Evolutionary conservation across 2,113 vertebrate genomes (phyloP).

Genomic region (Falco punctatus): DNA sequence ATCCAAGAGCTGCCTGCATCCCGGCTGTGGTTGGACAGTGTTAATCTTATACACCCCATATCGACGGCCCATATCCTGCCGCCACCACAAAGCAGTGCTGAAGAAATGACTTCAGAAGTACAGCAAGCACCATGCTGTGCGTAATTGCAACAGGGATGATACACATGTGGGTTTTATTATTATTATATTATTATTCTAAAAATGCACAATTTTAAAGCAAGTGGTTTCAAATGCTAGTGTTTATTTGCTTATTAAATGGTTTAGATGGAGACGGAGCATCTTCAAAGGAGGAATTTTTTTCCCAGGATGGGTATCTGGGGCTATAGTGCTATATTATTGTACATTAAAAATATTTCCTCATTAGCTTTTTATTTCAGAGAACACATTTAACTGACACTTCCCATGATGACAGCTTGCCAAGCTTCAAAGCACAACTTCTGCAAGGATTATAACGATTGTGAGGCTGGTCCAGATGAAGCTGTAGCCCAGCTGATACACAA

Average conservation of each 20-base stretch:
- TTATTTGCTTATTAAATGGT: conserved; percentile 22
- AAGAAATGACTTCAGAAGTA: not conserved
- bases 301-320: not conserved
- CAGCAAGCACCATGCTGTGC: not conserved
- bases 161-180: conserved; percentile 12
- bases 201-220: not conserved
- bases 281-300: not conserved
- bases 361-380: conserved; percentile 25
- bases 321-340: not conserved
- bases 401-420: not conserved
- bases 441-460: not conserved
- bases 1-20: not conserved
- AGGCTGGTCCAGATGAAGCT: not conserved
- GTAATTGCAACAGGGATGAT: not conserved
- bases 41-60: not conserved
- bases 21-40: not conserved
- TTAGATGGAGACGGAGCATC: not conserved
- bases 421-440: not conserved
- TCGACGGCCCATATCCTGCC: not conserved
- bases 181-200: not conserved
- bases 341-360: not conserved
- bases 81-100: not conserved
- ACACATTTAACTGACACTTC: not conserved
- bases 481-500: not conserved
- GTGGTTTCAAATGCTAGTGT: not conserved